These are phyloP conservation scores for Micromesistius poutassou DNA, from an alignment of 2,797 vertebrate genomes.

Conservation along the genomic window DNA sequence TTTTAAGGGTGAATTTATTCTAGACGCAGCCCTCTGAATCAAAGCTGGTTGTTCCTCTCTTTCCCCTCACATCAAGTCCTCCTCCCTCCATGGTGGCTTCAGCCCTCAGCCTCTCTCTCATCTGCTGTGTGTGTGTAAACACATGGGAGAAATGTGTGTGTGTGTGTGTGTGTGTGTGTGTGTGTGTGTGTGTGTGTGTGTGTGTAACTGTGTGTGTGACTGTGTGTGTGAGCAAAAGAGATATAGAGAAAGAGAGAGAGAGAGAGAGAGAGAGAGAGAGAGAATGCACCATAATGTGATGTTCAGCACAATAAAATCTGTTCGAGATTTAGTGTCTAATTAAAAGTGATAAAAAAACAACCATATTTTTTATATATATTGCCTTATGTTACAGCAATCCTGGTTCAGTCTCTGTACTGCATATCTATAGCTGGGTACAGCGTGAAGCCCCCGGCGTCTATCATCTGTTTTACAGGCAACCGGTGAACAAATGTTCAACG, in stretches of 20 bases:
- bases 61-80: conserved; percentile 43
- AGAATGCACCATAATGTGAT: no score
- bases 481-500: neutral
- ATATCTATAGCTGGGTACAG: neutral
- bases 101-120: conserved; percentile 30
- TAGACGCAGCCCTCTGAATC: conserved; percentile 39
- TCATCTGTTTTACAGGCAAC: neutral
- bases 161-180: no score
- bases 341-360: no score
- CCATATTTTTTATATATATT: no score
- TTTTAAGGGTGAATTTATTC: conserved; percentile 40
- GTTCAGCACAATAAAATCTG: no score
- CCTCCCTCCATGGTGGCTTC: conserved; percentile 43
- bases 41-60: conserved; percentile 38
- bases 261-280: no score
- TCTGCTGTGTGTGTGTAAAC: conserved; percentile 22
- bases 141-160: conserved; percentile 13
- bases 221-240: no score
- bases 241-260: no score
- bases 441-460: neutral
- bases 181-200: no score
- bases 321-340: no score
- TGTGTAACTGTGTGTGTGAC: no score
- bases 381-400: neutral
- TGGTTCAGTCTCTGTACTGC: neutral